Conservation (phyloP, 2,888 invertebrate species). For the Parapristionchus giblindavisi region DNA sequence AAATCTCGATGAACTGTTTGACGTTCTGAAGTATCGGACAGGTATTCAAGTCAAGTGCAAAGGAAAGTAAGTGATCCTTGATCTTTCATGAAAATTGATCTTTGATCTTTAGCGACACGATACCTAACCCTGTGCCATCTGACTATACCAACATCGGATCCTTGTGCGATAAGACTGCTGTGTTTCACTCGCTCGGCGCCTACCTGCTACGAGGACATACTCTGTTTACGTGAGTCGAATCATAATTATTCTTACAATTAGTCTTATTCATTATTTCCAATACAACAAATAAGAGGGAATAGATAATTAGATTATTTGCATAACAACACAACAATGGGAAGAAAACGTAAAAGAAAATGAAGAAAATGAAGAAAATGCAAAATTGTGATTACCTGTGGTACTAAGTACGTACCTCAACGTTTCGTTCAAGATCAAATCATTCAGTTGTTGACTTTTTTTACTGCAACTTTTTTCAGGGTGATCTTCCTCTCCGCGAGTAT, state of each 20-base stretch:
- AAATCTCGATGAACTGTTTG: slow-evolving; percentile 52
- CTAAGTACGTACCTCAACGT: too few relatives aligned
- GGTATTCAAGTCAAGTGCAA: slow-evolving; percentile 43
- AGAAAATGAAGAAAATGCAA: too few relatives aligned
- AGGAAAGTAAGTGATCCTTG: slow-evolving; percentile 9
- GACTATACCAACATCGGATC: slow-evolving; percentile 62
- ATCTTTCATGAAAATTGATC: not conserved
- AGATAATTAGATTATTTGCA: too few relatives aligned
- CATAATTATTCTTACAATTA: not conserved
- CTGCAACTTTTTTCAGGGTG: slow-evolving; percentile 43
- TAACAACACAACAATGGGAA: too few relatives aligned
- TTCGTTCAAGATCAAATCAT: too few relatives aligned
- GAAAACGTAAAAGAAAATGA: too few relatives aligned
- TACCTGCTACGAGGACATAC: slow-evolving; percentile 58
- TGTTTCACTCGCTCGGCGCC: slow-evolving; percentile 59
- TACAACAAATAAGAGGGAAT: too few relatives aligned
- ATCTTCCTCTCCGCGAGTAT: slow-evolving; percentile 63
- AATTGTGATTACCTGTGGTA: too few relatives aligned
- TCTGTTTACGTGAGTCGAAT: slow-evolving; percentile 55
- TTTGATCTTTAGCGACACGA: not conserved
- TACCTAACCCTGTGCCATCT: slow-evolving; percentile 45
- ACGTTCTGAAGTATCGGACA: slow-evolving; percentile 46
- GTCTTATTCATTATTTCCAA: not conserved
- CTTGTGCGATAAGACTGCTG: slow-evolving; percentile 62
- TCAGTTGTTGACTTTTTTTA: too few relatives aligned